Base-by-base conservation (phyloP, 2,888 invertebrate species). In the Tortrix viridana region DNA sequence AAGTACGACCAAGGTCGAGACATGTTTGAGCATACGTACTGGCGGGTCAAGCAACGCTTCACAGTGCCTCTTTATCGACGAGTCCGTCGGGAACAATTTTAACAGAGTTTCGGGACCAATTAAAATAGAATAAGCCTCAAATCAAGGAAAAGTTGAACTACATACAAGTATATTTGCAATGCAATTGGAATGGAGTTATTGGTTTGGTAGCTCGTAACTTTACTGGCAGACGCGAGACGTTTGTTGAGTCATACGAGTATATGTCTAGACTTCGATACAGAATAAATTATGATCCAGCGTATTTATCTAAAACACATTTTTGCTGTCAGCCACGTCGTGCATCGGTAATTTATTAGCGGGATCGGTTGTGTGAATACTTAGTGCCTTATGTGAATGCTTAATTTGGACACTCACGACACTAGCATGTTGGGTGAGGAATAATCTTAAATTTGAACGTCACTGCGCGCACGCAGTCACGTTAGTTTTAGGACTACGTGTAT, bases 121-220 rank as follows among this genome's bases (percentile, higher is more conserved):
- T 43, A 26, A 41, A 43, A 43, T 18, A 12, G 32, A 59, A 58
- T 12, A 20, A 56, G 49, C 19, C 19, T 41, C 26, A 48, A 49
- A 4, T 37, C 44, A 44, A 44, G 50, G 59, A 52, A 37, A 59
- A 59, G 44, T 59, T 20, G n/a, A 5, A 50, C 58, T 50, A 44
- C 43, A 52, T 59, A 26, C 41, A 43, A 22, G 44, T 22, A 52
- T 44, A 22, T 54, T 22, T 52, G 9, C 58, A 20, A 37, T 32
- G 37, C 59, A 44, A 59, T 50, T 23, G 50, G 22, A 59, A 52
- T 52, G 43, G 12, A 59, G 59, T 59, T 59, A 59, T 52, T 46
- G 37, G 43, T 32, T 22, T 44, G 22, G 59, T 44, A 20, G 44
- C 44, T 46, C 20, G 20, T 37, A 52, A 58, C 32, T 59, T 59